Evolutionary conservation across 2,888 invertebrate species (phyloP).

Genomic region (Eumerus sabulonum): DNA sequence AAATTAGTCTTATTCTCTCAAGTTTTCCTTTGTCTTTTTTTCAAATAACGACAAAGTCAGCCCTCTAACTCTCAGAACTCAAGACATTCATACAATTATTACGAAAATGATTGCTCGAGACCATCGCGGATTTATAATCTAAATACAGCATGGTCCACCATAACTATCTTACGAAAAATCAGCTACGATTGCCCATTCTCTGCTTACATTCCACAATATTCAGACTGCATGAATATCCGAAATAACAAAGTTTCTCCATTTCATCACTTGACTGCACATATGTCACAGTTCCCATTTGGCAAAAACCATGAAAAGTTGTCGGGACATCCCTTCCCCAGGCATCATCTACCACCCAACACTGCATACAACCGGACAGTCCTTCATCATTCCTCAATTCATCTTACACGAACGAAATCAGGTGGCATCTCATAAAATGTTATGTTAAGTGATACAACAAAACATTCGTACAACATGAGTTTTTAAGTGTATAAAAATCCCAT

Average conservation of each 20-base stretch:
- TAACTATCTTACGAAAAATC: no score
- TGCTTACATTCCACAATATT: background rate
- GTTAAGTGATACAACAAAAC: constrained; percentile 64
- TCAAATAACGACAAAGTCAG: no score
- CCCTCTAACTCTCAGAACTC: no score
- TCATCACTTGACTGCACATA: constrained; percentile 26
- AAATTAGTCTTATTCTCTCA: no score
- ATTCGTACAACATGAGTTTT: constrained; percentile 64
- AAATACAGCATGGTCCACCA: no score
- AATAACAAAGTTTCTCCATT: constrained; percentile 27
- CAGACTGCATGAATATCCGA: constrained; percentile 24
- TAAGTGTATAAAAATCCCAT: constrained; percentile 66
- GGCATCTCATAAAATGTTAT: constrained; percentile 64
- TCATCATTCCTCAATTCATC: constrained; percentile 29
- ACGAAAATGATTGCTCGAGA: no score
- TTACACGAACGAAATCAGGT: constrained; percentile 58
- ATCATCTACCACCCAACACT: no score
- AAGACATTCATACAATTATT: no score
- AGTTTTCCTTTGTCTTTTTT: no score
- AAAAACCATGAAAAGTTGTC: constrained; percentile 4
- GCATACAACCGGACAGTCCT: constrained; percentile 10
- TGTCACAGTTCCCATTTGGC: constrained; percentile 48
- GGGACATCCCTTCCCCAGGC: constrained; percentile 1
- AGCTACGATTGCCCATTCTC: no score
- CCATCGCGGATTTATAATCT: no score